A percentile compares a stretch with the other conserved stretches of the same genome.
phyloP scores from a whole-genome alignment of 1,140 invertebrate genomes.

The Proctacanthus coquilletti region DNA sequence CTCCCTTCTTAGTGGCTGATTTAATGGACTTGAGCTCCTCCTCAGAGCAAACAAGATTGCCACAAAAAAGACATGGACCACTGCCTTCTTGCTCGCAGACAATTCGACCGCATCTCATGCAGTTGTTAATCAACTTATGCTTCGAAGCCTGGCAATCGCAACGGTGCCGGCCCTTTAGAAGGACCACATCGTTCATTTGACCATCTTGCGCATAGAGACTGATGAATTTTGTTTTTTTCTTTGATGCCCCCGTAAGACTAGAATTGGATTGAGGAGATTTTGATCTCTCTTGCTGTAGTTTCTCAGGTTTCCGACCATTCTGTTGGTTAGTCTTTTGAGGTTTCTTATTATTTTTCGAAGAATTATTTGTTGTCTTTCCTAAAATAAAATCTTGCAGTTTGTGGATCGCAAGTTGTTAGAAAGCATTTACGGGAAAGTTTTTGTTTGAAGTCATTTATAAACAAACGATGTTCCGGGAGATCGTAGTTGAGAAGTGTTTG shows the following conservation, averaged over 20 bases:
- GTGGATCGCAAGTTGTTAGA: not conserved
- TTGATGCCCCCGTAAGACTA: conserved; percentile 20
- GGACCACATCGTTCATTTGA: conserved; percentile 39
- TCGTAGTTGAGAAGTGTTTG: conserved; percentile 45
- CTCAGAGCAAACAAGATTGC: conserved; percentile 58
- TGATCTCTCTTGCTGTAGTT: conserved; percentile 4
- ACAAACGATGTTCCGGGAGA: conserved; percentile 44
- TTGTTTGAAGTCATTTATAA: conserved; percentile 45
- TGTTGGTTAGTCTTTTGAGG: conserved; percentile 11
- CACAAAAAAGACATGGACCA: conserved; percentile 90
- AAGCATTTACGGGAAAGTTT: conserved; percentile 27
- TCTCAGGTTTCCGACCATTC: conserved; percentile 3
- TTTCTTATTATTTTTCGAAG: conserved; percentile 26
- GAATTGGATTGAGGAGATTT: conserved; percentile 6
- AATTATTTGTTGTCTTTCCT: conserved; percentile 12
- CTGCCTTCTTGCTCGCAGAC: conserved; percentile 93
- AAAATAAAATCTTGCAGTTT: not conserved
- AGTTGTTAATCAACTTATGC: conserved; percentile 88
- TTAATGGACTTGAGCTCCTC: conserved; percentile 54
- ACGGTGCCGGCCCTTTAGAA: conserved; percentile 58
- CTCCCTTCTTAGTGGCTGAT: conserved; percentile 48
- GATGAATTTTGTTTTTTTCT: conserved; percentile 62
- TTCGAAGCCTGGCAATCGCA: conserved; percentile 89
- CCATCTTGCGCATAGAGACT: conserved; percentile 60
- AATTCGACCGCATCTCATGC: conserved; percentile 82